Conservation (phyloP, 2,888 invertebrate genomes). For the Lamellibrachia satsuma region DNA sequence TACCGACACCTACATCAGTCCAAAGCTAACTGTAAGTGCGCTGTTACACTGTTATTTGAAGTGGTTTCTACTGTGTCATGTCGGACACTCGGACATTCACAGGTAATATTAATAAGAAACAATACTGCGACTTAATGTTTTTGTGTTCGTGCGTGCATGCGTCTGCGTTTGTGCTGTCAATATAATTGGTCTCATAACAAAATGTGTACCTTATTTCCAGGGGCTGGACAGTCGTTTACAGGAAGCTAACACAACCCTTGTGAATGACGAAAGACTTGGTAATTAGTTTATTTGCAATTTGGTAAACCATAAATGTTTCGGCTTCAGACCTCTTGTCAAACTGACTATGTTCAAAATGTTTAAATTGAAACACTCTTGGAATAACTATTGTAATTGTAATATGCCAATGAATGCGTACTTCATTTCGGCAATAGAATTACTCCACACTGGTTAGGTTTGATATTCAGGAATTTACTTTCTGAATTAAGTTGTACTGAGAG, state of each 20-base stretch:
- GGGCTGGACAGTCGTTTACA: constrained; percentile 34
- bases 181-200: constrained; percentile 30
- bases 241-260: constrained; percentile 34
- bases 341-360: background rate
- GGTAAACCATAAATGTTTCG: background rate
- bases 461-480: too few relatives aligned
- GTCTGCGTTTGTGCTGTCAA: background rate
- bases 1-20: background rate
- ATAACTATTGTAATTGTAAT: too few relatives aligned
- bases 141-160: too few relatives aligned
- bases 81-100: background rate
- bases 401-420: too few relatives aligned
- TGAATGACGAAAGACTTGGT: constrained; percentile 43
- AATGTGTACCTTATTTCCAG: background rate
- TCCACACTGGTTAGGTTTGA: too few relatives aligned
- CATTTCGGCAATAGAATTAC: too few relatives aligned
- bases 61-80: background rate
- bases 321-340: background rate
- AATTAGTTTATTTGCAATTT: background rate
- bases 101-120: too few relatives aligned
- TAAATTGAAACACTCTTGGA: too few relatives aligned
- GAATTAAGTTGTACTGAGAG: too few relatives aligned
- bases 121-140: too few relatives aligned
- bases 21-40: constrained; percentile 18
- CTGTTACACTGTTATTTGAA: background rate